These are phyloP conservation scores for Cantharis nigra DNA, from an alignment of 2,888 invertebrate genomes.

Conservation along the genomic window DNA sequence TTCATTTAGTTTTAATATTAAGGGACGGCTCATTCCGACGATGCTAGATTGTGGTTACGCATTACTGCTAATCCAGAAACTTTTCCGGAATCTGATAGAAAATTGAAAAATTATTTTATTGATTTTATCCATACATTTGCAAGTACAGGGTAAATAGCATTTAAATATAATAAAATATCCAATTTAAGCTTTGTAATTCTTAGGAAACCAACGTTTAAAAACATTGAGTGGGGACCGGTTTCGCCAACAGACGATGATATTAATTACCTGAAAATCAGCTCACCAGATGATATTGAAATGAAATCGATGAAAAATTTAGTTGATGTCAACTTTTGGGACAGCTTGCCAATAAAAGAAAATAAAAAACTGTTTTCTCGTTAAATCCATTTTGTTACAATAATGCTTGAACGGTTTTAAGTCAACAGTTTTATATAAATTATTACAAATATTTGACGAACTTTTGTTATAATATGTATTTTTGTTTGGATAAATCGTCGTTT, in stretches of 20 bases:
- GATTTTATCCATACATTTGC: constrained; percentile 39
- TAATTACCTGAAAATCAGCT: neutral
- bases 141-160: constrained; percentile 35
- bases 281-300: neutral
- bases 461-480: neutral
- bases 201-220: constrained; percentile 7
- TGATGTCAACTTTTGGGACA: neutral
- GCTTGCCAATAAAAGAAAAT: constrained; percentile 1
- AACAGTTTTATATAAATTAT: neutral
- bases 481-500: neutral
- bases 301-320: neutral
- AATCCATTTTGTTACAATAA: neutral
- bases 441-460: neutral
- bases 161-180: neutral
- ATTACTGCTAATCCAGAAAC: constrained; percentile 27
- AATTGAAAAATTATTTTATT: constrained; percentile 40
- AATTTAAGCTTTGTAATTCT: neutral
- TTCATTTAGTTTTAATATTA: constrained; percentile 22
- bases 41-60: constrained; percentile 36
- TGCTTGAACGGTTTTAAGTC: neutral
- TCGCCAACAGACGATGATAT: neutral
- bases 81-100: constrained; percentile 34
- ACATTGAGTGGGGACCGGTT: constrained; percentile 4
- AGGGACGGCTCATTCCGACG: constrained; percentile 41
- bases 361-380: neutral